Percentiles rank a stretch among this genome's conserved stretches.
phyloP scores from a whole-genome alignment of 2,888 invertebrate genomes.

The Eugnorisma glareosa region DNA sequence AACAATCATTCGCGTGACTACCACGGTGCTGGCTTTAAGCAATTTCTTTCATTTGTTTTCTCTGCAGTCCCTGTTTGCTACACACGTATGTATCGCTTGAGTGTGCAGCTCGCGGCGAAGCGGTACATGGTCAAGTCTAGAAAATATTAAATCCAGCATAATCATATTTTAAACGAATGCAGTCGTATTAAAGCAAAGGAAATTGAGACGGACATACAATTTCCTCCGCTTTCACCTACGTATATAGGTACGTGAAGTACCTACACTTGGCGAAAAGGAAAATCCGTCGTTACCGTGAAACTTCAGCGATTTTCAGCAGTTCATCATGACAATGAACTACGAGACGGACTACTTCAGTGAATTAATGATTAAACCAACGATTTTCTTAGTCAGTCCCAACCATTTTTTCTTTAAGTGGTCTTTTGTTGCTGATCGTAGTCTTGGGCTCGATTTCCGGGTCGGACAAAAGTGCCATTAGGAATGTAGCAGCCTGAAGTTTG shows the following conservation, averaged over 20 bases:
- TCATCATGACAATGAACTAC: background rate
- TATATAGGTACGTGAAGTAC: background rate
- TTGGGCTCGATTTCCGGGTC: background rate
- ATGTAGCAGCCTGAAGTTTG: background rate
- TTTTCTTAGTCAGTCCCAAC: background rate
- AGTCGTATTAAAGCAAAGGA: slow-evolving; percentile 14
- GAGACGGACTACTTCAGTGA: background rate
- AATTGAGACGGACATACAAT: slow-evolving; percentile 18
- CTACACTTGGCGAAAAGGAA: background rate
- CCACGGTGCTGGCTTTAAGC: no score
- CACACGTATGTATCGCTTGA: background rate
- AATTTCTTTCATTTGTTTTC: no score
- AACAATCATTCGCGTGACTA: background rate
- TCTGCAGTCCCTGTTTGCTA: background rate
- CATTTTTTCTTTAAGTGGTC: background rate
- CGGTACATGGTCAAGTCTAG: background rate
- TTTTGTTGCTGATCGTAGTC: background rate
- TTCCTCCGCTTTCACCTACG: background rate
- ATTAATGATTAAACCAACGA: background rate
- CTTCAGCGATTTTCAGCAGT: background rate
- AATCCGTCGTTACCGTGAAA: background rate
- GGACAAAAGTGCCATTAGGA: background rate
- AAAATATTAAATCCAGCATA: background rate
- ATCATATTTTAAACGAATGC: slow-evolving; percentile 15
- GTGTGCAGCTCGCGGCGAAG: background rate